These are phyloP conservation scores for Cephus nigrinus DNA, from an alignment of 2,888 invertebrate genomes.

Conservation along the genomic window DNA sequence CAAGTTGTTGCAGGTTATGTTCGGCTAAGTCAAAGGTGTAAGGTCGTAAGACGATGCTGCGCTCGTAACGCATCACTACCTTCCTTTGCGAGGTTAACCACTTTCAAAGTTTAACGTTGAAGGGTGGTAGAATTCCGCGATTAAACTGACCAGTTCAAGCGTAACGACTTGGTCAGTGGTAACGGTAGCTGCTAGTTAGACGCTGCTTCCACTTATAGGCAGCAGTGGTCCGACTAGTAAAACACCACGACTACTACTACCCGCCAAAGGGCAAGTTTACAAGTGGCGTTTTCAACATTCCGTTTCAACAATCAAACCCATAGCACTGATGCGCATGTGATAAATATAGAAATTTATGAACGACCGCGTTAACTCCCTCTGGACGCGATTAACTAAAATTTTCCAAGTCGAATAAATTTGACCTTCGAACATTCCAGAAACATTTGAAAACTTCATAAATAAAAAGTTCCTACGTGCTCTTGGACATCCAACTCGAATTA, in stretches of 20 bases:
- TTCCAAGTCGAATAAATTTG: background rate
- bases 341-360: no score
- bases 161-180: background rate
- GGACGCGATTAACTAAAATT: background rate
- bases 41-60: background rate
- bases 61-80: background rate
- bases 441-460: background rate
- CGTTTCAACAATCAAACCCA: background rate
- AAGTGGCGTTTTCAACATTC: background rate
- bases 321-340: background rate
- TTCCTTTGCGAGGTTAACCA: conserved; percentile 24
- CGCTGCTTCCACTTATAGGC: background rate
- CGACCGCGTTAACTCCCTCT: background rate
- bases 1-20: background rate
- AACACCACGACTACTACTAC: background rate
- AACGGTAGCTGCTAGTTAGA: background rate
- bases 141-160: conserved; percentile 16
- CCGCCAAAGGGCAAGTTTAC: background rate
- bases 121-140: conserved; percentile 19
- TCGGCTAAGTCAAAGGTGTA: conserved; percentile 3
- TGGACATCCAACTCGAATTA: no score
- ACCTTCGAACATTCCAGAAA: background rate
- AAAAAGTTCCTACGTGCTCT: no score
- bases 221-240: background rate
- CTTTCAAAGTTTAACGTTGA: conserved; percentile 25